phyloP scores from a whole-genome alignment of 2,888 invertebrate genomes.

The Lacanobia wlatinum region DNA sequence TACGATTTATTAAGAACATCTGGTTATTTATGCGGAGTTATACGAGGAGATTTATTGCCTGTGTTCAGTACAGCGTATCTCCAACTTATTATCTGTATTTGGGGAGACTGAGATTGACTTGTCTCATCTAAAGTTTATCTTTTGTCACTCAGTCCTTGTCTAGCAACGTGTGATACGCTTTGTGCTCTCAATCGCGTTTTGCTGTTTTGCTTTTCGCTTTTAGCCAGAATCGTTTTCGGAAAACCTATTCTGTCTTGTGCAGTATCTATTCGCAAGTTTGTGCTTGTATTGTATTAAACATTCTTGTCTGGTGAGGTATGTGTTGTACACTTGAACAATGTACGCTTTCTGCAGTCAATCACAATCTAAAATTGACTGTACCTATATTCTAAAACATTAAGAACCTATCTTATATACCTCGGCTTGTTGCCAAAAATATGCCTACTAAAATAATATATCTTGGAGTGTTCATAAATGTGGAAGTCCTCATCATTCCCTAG shows the following conservation, averaged over 20 bases:
- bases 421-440: background rate
- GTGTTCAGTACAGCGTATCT: constrained; percentile 32
- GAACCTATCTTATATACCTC: too few species aligned
- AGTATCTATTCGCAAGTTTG: constrained; percentile 44
- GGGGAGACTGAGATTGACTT: constrained; percentile 39
- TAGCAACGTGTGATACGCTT: constrained; percentile 40
- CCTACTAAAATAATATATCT: background rate
- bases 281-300: constrained; percentile 37
- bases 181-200: constrained; percentile 50
- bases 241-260: constrained; percentile 39
- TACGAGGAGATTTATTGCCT: constrained; percentile 32
- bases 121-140: constrained; percentile 47
- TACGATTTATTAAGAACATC: constrained; percentile 61
- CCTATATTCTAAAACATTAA: background rate
- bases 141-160: constrained; percentile 44
- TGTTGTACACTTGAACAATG: constrained; percentile 13
- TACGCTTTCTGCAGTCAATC: constrained; percentile 6
- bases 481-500: constrained; percentile 36
- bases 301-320: constrained; percentile 20
- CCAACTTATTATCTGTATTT: constrained; percentile 47
- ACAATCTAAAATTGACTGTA: background rate
- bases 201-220: constrained; percentile 55
- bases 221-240: constrained; percentile 14
- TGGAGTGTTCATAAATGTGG: constrained; percentile 17
- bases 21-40: constrained; percentile 51